These are phyloP conservation scores for Misgurnus mizolepis DNA, from an alignment of 2,113 vertebrate genomes.

Conservation along the genomic window DNA sequence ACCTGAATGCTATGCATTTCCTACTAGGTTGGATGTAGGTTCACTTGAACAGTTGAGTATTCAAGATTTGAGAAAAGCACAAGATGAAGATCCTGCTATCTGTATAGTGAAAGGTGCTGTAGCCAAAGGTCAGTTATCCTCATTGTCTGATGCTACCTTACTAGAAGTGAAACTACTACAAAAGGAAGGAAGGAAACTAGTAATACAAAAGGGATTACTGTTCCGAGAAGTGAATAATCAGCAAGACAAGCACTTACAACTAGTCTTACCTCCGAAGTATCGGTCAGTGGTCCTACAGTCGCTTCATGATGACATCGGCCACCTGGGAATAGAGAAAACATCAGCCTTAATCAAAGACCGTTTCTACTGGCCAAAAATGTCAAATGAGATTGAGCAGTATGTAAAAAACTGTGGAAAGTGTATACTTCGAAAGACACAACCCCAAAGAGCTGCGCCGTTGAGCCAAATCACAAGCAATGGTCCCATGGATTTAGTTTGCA, in stretches of 20 bases:
- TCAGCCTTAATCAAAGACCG: not conserved
- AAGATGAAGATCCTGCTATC: no score
- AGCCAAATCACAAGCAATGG: not conserved
- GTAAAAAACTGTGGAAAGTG: conserved; percentile 31
- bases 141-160: no score
- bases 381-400: conserved; percentile 13
- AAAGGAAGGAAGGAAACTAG: no score
- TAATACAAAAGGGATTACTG: no score
- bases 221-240: no score
- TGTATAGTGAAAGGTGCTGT: no score
- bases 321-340: conserved; percentile 20
- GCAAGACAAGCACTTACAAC: not conserved
- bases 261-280: not conserved
- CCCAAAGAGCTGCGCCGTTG: conserved; percentile 6
- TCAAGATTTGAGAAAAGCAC: no score
- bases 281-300: not conserved
- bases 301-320: conserved; percentile 32
- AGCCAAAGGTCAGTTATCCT: no score
- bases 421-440: conserved; percentile 11
- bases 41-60: no score
- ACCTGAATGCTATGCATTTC: no score
- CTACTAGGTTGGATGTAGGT: no score
- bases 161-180: no score
- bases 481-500: not conserved
- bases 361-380: conserved; percentile 40